Percentiles rank a stretch among this genome's conserved stretches.
These are phyloP conservation scores for Tapirus terrestris DNA, from an alignment of 2,113 vertebrate species.

Conservation along the genomic window DNA sequence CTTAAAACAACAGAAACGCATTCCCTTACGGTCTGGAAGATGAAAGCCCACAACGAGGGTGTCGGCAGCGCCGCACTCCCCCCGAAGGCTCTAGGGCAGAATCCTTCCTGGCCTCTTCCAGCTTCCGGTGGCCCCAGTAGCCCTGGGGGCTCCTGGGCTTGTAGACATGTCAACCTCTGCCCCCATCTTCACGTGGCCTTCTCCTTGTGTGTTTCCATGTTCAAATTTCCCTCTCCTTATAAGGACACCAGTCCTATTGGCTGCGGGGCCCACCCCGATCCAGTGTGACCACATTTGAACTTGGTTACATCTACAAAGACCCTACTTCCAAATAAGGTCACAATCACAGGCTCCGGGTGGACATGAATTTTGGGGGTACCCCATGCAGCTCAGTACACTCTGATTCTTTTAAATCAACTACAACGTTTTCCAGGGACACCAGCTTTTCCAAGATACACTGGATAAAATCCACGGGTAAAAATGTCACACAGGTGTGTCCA, in stretches of 20 bases:
- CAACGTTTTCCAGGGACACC: background rate
- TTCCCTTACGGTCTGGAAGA: background rate
- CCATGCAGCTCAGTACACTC: background rate
- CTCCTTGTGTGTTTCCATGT: background rate
- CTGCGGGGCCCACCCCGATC: background rate
- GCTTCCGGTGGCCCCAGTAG: background rate
- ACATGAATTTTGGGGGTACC: background rate
- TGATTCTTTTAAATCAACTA: background rate
- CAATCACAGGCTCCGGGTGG: background rate
- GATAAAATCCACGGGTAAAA: background rate
- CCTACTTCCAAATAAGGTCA: background rate
- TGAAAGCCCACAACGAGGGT: too few relatives aligned
- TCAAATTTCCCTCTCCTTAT: background rate
- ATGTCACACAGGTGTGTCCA: background rate
- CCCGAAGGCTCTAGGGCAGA: too few relatives aligned
- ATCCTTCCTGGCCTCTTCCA: background rate
- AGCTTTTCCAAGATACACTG: background rate
- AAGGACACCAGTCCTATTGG: background rate
- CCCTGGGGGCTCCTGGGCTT: background rate
- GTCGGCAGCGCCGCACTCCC: background rate
- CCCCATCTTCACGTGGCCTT: background rate
- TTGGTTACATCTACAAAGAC: background rate
- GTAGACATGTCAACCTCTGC: background rate
- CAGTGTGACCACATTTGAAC: background rate
- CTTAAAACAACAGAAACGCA: background rate